Evolutionary conservation across 2,888 invertebrate species (phyloP), one percentile per base, ranked within the genome.

Genomic region (Ligdia adustata): DNA sequence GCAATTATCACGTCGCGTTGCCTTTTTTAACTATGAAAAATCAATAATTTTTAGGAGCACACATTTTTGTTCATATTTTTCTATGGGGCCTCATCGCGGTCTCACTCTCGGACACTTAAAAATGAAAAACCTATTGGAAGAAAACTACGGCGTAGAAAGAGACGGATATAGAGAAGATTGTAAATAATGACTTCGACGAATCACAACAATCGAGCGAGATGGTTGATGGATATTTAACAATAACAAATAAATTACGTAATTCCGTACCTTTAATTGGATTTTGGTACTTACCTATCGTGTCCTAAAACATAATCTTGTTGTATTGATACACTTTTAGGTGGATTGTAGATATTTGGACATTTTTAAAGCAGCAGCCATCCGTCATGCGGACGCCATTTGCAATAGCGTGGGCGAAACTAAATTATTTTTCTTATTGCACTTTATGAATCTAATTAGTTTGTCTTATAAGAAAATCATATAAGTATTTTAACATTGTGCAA

Each of bases 41-140:
- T 90, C 90, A 90, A 90, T 90, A 90, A 81, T 82, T 87, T 89
- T 87, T 86, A 83, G 80, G 80, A 82, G 82, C 73, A 80, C 81
- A 72, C 78, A 73, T 79, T 73, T 72, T 72, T 87, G 85, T 84
- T 86, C 84, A 86, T 89, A 87, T 86, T 87, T 87, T 88, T 86
- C 82, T 81, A 72, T 68, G 70, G 78, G 78, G 74, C 77, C 77
- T 55, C 52, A 46, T 75, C 70, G 75, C 82, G 70, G 65, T 67
- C 74, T 82, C 82, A 79, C 86, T 77, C 84, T 77, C 84, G 67
- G 72, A 67, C 71, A 76, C 82, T 75, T 82, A 84, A 84, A 88
- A 87, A 85, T 87, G 87, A 84, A 88, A 88, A 89, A 82, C 80
- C 79, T 72, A 82, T 77, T 73, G 75, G 77, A 80, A 82, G 87